phyloP scores from a whole-genome alignment of 2,888 invertebrate species.

The Conops quadrifasciatus region DNA sequence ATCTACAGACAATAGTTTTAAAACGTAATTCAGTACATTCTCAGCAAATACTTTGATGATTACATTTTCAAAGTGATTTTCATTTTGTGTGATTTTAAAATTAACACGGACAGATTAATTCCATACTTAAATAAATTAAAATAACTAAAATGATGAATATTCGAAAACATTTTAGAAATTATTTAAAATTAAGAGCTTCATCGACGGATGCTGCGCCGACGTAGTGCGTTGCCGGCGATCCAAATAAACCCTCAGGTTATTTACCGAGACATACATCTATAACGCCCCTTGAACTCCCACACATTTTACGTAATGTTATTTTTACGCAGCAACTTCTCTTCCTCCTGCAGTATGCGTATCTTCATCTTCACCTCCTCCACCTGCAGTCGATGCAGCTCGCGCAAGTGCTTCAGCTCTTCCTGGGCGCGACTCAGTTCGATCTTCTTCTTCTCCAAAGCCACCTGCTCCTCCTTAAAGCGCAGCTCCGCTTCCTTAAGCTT shows the following conservation, averaged over 20 bases:
- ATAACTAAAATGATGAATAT: neutral
- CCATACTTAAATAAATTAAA: neutral
- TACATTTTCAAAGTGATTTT: no score
- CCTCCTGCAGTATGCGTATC: constrained; percentile 60
- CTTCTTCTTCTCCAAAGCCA: constrained; percentile 59
- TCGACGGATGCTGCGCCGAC: no score
- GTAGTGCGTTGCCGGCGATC: no score
- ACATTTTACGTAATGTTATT: constrained; percentile 31
- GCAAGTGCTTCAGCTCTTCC: constrained; percentile 61
- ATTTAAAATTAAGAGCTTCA: neutral
- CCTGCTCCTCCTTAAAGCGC: constrained; percentile 60
- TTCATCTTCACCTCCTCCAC: constrained; percentile 62
- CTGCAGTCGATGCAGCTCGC: constrained; percentile 59
- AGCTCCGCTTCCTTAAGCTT: constrained; percentile 62
- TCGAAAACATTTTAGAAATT: neutral
- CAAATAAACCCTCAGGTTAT: no score
- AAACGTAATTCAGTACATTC: no score
- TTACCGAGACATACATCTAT: neutral
- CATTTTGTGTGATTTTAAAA: neutral
- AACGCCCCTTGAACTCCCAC: neutral
- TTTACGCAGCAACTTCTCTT: constrained; percentile 58
- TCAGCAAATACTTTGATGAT: no score
- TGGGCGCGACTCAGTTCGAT: constrained; percentile 59
- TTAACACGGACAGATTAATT: neutral
- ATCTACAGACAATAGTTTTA: no score